Evolutionary conservation across 2,888 invertebrate genomes (phyloP).

Genomic region (Tryphoninae sp.): DNA sequence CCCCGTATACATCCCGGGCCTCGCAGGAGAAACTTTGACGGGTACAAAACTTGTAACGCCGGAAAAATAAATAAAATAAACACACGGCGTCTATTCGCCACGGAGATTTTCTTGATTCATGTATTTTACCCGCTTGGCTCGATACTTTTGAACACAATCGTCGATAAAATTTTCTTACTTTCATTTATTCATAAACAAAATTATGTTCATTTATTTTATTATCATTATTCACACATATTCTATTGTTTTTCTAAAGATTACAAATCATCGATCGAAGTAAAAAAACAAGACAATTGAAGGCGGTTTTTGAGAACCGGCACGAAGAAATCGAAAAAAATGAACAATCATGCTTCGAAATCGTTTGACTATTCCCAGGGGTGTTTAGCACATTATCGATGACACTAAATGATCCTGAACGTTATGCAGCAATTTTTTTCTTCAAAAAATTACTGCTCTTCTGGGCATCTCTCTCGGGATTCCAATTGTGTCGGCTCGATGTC

Average conservation of each 20-base stretch:
- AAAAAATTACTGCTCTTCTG: slow-evolving; percentile 10
- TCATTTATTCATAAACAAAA: neutral
- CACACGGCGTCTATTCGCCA: slow-evolving; percentile 63
- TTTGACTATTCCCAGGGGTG: slow-evolving; percentile 68
- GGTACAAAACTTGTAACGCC: slow-evolving; percentile 16
- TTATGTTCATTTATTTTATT: neutral
- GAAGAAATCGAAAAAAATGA: neutral
- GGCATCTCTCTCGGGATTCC: slow-evolving; percentile 6
- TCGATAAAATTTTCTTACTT: slow-evolving; percentile 57
- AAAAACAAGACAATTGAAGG: too few relatives aligned
- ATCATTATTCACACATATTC: neutral
- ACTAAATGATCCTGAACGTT: slow-evolving; percentile 76
- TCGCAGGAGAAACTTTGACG: slow-evolving; percentile 24
- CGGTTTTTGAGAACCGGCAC: too few relatives aligned
- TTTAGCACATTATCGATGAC: slow-evolving; percentile 50
- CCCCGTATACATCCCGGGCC: slow-evolving; percentile 27
- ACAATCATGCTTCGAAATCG: slow-evolving; percentile 46
- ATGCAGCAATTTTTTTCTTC: slow-evolving; percentile 68
- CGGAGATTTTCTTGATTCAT: slow-evolving; percentile 65
- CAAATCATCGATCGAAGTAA: too few relatives aligned
- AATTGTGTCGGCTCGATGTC: neutral
- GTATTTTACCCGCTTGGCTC: slow-evolving; percentile 17
- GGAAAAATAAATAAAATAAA: slow-evolving; percentile 70
- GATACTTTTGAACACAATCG: neutral
- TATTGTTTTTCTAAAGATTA: too few relatives aligned